phyloP scores from a whole-genome alignment of 2,888 invertebrate species.

The Drosophila putrida region DNA sequence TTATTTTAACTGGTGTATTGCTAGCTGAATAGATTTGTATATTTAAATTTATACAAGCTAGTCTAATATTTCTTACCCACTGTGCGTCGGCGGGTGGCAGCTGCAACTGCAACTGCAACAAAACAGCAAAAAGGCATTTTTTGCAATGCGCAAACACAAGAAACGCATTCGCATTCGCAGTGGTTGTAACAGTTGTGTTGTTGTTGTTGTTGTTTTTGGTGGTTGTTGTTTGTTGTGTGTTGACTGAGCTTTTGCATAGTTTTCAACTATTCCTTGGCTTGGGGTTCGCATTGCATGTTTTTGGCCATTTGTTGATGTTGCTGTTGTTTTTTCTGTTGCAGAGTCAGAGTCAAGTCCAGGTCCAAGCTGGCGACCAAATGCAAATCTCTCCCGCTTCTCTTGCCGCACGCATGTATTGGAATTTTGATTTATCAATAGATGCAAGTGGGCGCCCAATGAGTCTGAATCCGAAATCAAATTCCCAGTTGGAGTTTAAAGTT shows the following conservation, averaged over 20 bases:
- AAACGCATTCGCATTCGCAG: conserved; percentile 74
- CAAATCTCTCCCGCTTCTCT: conserved; percentile 64
- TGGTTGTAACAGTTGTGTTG: conserved; percentile 31
- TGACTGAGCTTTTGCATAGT: conserved; percentile 53
- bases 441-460: conserved; percentile 60
- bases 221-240: conserved; percentile 35
- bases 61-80: too few relatives aligned
- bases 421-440: conserved; percentile 80
- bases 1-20: too few relatives aligned
- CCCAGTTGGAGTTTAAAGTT: conserved; percentile 12
- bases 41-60: too few relatives aligned
- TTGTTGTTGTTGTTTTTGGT: conserved; percentile 20
- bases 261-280: conserved; percentile 24
- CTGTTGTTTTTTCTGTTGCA: conserved; percentile 20
- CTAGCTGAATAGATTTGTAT: too few relatives aligned
- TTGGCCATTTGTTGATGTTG: conserved; percentile 64
- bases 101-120: conserved; percentile 50
- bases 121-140: conserved; percentile 66
- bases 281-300: conserved; percentile 66
- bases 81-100: conserved; percentile 61
- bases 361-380: conserved; percentile 70
- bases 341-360: conserved; percentile 51
- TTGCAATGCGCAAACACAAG: conserved; percentile 67
- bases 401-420: conserved; percentile 53
- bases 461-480: conserved; percentile 29